A percentile compares a stretch with the other conserved stretches of the same genome.
Conservation (phyloP, 2,113 vertebrate genomes). For the Jaculus jaculus region DNA sequence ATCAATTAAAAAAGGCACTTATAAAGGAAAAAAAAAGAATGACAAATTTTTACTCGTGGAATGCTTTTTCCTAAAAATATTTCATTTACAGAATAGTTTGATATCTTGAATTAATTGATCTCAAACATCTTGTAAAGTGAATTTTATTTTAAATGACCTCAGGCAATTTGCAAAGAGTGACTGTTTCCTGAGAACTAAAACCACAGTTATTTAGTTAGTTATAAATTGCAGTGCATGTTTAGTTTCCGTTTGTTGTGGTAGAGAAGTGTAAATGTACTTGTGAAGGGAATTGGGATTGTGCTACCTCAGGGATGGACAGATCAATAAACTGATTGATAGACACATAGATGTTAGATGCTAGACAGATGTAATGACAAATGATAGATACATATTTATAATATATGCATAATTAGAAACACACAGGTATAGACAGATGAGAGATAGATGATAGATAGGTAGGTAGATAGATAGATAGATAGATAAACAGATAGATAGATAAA, state of each 20-base stretch:
- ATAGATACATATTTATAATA: no score
- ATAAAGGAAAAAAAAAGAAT: no score
- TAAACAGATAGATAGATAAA: no score
- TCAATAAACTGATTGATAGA: no score
- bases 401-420: no score
- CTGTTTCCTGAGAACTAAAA: not conserved
- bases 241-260: rapidly evolving
- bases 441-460: no score
- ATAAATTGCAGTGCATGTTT: rapidly evolving
- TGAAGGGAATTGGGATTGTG: not conserved
- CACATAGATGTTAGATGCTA: no score
- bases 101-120: rapidly evolving
- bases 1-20: not conserved
- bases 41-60: not conserved
- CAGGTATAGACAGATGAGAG: no score
- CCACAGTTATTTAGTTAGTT: no score
- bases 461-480: no score
- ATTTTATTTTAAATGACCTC: not conserved
- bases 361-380: no score
- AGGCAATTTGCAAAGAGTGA: rapidly evolving
- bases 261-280: rapidly evolving
- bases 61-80: not conserved
- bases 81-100: not conserved
- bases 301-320: no score
- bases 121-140: not conserved